Evolutionary conservation across 2,797 vertebrate species (phyloP), one percentile per base, ranked within the genome.

Genomic region (Sebastes trivittatus): DNA sequence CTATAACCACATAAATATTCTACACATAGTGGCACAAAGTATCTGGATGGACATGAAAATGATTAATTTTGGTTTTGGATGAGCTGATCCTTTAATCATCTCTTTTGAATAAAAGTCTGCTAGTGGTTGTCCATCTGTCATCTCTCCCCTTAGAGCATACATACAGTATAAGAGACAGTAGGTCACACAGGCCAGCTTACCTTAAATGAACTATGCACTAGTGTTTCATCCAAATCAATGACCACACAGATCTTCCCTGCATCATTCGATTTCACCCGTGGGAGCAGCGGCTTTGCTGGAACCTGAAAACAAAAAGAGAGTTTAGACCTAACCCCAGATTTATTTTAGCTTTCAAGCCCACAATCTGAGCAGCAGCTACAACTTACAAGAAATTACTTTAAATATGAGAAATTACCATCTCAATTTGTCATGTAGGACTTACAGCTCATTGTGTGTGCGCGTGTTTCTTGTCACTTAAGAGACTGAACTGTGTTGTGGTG

Each of bases 121-220:
- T 29, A 22, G 14, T 60, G 14, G 29, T n/a, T 58, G 3, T 56
- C 7, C 16, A 46, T 42, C 46, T 32, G 36, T 36, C 42, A 55
- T 4, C 59, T 55, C 70, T 29, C 27, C 13, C 9, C 27, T 20
- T 56, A 60, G 6, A 36, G n/a, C 25, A 29, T 5, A 66, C 23
- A 64, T 4, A 46, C 42, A 46, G 6, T 25, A 22, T 9, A 23
- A 22, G 11, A 71, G 29, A 76, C 34, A 73, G 27, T 16, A 73
- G 64, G 55, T 75, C 58, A 71, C 18, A 38, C 11, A 8, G 23
- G 29, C 11, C 16, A 58, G 54, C 92, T 92, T 93, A 99, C 98
- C 98, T 98, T 99, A 91, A 99, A 99, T 75, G 98, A 99, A 93
- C 98, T 99, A 93, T 99, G 98, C 74, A 99, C 98, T 94, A 99